Evolutionary conservation across 2,888 invertebrate genomes (phyloP), one percentile per base, ranked within the genome.

Genomic region (Rhimphoctona megacephalus): DNA sequence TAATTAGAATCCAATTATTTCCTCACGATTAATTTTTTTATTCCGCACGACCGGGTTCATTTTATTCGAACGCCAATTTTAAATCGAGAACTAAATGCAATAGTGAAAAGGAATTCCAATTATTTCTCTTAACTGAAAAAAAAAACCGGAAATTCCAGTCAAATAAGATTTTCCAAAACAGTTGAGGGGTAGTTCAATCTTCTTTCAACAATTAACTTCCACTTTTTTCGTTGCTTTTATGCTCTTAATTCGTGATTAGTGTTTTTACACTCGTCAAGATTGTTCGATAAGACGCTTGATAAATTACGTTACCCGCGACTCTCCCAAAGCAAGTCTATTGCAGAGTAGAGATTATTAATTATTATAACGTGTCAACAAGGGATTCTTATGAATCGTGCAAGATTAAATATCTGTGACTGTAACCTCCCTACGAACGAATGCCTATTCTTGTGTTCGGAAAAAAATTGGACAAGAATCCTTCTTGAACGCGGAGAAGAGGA

Each of bases 211-310:
- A n/a, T 49, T 49, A 49, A n/a, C 49, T 49, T 30, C 17, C 30
- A 30, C 30, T 30, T 30, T 17, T 11, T 30, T 30, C 14, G 14
- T 22, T 7, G 30, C 61, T 57, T 57, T 25, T 61, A 17, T 17
- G 6, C 61, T 6, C 61, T 14, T 30, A 5, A 30, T 61, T 61
- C 61, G 61, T 30, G 30, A 14, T 30, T 6, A 11, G 61, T 17
- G 61, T 61, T 61, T 61, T 61, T 61, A 61, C 61, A 61, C 61
- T 61, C 30, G 17, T 17, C 14, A 61, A 61, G 61, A 61, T 61
- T 25, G 22, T 25, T 57, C 57, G 57, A 57, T 57, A 57, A 57
- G 57, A 30, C 11, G 30, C 30, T 61, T 30, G 61, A 61, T 30
- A 30, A 61, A 61, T 61, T 30, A 61, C 61, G 25, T 61, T 61